phyloP scores from a whole-genome alignment of 2,888 invertebrate genomes.

The Lasioglossum calceatum region DNA sequence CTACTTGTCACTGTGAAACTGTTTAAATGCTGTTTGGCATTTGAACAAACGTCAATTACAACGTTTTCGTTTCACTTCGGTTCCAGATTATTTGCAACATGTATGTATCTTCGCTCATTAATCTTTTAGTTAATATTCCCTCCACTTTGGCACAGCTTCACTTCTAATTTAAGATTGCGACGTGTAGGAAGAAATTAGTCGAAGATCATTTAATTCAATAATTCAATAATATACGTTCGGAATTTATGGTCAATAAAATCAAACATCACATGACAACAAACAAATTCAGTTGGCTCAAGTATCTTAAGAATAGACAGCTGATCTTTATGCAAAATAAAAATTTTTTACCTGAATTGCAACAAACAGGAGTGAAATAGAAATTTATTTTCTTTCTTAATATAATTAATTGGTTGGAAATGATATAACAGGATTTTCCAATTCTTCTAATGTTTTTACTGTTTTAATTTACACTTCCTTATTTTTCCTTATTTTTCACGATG shows the following conservation, averaged over 20 bases:
- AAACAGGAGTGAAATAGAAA: no score
- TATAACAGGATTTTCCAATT: no score
- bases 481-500: background rate
- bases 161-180: background rate
- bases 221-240: background rate
- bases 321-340: no score
- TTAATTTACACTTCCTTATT: no score
- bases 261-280: background rate
- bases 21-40: background rate
- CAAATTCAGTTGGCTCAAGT: background rate
- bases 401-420: no score
- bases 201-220: background rate
- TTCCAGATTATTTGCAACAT: background rate
- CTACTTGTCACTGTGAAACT: background rate
- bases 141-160: background rate
- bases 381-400: no score
- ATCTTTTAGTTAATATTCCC: background rate
- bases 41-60: background rate
- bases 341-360: no score
- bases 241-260: background rate
- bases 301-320: background rate
- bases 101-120: background rate
- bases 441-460: no score
- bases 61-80: background rate
- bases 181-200: background rate